Evolutionary conservation across 1,140 invertebrate species (phyloP).

Genomic region (Conus ventricosus): DNA sequence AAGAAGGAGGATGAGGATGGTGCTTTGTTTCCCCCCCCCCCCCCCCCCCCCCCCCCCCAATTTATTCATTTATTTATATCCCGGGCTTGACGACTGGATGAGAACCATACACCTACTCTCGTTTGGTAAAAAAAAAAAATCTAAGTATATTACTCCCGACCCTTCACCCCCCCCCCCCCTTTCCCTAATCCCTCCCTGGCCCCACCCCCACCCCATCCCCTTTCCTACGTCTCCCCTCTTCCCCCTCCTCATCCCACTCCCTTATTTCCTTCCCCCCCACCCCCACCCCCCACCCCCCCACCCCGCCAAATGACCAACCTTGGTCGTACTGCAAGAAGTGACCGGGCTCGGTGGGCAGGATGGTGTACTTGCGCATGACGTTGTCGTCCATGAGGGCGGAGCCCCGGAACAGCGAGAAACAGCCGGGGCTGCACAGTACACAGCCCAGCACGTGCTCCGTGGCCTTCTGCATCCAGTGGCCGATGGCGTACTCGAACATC

Average conservation of each 20-base stretch:
- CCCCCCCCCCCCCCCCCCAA: no score
- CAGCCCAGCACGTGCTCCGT: constrained; percentile 82
- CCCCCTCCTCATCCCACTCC: no score
- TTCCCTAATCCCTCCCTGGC: not conserved
- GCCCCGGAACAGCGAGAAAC: constrained; percentile 78
- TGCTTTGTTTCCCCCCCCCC: no score
- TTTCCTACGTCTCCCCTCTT: no score
- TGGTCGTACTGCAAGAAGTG: constrained; percentile 82
- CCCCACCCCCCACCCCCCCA: no score
- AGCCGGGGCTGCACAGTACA: constrained; percentile 81
- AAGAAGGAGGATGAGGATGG: no score
- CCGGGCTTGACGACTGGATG: no score
- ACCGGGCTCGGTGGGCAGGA: constrained; percentile 76
- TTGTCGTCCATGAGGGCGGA: constrained; percentile 81
- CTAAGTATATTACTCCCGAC: not conserved
- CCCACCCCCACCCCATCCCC: not conserved
- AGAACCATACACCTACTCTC: no score
- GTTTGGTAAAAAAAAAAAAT: not conserved
- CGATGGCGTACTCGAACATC: constrained; percentile 80
- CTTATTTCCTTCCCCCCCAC: no score
- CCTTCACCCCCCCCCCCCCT: not conserved
- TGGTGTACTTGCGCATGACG: constrained; percentile 80
- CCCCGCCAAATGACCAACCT: constrained; percentile 64
- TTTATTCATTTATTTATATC: no score
- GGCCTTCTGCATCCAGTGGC: constrained; percentile 77